Conservation (phyloP, 2,113 vertebrate genomes). For the Perognathus longimembris region DNA sequence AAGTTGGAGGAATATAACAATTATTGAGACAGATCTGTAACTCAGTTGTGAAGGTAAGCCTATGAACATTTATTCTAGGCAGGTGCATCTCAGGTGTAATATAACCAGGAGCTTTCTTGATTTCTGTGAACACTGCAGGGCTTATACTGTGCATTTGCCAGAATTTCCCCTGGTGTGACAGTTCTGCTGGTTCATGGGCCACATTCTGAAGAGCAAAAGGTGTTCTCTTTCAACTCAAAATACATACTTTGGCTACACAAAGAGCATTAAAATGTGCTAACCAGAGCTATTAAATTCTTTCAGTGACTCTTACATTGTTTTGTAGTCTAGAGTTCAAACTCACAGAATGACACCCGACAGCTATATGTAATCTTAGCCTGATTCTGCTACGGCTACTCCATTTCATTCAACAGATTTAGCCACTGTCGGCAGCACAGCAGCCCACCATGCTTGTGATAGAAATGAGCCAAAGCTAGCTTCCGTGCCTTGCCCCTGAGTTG, state of each 20-base stretch:
- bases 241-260: neutral
- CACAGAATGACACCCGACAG: neutral
- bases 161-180: neutral
- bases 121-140: neutral
- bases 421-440: neutral
- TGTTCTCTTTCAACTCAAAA: neutral
- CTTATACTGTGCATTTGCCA: too few relatives aligned
- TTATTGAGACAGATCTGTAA: neutral
- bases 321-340: neutral
- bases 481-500: neutral
- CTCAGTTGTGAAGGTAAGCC: neutral
- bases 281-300: neutral
- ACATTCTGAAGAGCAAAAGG: neutral
- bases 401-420: neutral
- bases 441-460: too few relatives aligned
- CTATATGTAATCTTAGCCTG: neutral
- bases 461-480: neutral
- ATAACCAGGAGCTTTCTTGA: neutral
- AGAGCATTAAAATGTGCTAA: neutral
- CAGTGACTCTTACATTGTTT: neutral
- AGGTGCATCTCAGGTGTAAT: neutral
- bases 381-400: neutral
- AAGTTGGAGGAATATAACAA: neutral
- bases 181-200: neutral
- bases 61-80: neutral